Base-by-base conservation (phyloP, 2,888 invertebrate genomes). In the Agonopterix subpropinquella region DNA sequence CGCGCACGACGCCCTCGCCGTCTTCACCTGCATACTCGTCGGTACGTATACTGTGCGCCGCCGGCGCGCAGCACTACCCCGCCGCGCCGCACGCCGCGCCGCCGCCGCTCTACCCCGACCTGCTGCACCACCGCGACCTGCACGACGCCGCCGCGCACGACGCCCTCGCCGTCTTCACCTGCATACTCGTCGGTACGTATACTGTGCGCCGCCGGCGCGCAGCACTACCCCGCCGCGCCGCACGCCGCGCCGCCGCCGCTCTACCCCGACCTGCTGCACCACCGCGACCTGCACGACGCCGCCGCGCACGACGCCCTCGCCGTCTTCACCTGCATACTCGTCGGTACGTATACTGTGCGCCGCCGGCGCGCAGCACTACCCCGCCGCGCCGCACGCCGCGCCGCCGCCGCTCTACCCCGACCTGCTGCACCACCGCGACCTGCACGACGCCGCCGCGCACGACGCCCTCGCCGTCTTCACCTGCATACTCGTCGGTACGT, bases 391-490 rank as follows among this genome's bases (percentile, higher is more conserved):
- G 50, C 79, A 77, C 64, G 72, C 80, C 54, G 77, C 81, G 47
- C 80, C 80, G 35, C 93, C 94, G 35, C 92, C 93, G 36, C 95
- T 96, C 50, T 98, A 97, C 82, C 94, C 95, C 11, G 98, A 98
- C 79, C 92, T 98, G 18, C 90, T 97, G 54, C 92, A 93, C 54
- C 95, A 96, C 76, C 92, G 98, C 43, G 97, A 98, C 79, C 93
- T 98, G 63, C 94, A 95, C 74, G 97, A 98, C 81, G 91, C 95
- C 45, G 95, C 96, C 60, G 95, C 98, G 59, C 98, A 98, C 76
- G 98, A 98, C 80, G 96, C 97, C 37, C 89, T 99, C 54, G 98
- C 98, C 1, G 95, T 98, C 8, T 97, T 99, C 73, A 96, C 97
- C 0, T 96, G 96, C 55, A 96, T 98, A 62, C 90, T 98, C 53